Evolutionary conservation across 2,797 vertebrate genomes (phyloP), one percentile per base, ranked within the genome.

Genomic region (Microctenopoma lineatum): DNA sequence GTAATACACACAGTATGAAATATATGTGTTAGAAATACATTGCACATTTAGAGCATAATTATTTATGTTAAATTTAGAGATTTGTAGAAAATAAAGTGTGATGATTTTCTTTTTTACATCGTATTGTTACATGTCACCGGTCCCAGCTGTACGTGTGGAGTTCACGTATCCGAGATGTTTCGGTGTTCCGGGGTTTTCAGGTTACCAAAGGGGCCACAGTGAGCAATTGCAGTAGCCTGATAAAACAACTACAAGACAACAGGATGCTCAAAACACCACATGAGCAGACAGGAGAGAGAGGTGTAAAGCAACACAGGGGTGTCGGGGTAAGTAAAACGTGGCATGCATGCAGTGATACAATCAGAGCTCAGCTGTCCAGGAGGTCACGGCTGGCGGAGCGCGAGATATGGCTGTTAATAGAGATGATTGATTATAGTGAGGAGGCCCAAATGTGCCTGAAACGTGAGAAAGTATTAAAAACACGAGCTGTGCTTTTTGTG

Each of bases 351-450:
- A 12, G 59, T 66, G 89, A 92, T 93, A 92, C 81, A 84, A 93
- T 92, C 90, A 79, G 83, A 82, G 84, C 90, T 88, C 86, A 90
- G 91, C 90, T 92, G 92, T 85, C 84, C 88, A 52, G 77, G 84
- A 21, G 89, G 88, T 92, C 92, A 91, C 16, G 84, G 86, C 87
- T 90, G 87, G 87, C 63, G 50, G 84, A 89, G 90, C 81, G 36
- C 27, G 50, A 87, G 89, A 92, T 92, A 91, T 67, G 84, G 80
- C 86, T 71, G 78, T 84, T 92, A 92, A 91, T 92, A 89, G 86
- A 90, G 81, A 90, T 92, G 92, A 94, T 89, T 92, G 91, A 93
- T 93, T 89, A 88, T 56, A 70, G 80, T 7, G 53, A 18, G 26
- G 67, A 9, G 70, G 79, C 86, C 82, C 85, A 59, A 67, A 65